Base-by-base conservation (phyloP, 2,113 vertebrate species). In the Verasper variegatus region DNA sequence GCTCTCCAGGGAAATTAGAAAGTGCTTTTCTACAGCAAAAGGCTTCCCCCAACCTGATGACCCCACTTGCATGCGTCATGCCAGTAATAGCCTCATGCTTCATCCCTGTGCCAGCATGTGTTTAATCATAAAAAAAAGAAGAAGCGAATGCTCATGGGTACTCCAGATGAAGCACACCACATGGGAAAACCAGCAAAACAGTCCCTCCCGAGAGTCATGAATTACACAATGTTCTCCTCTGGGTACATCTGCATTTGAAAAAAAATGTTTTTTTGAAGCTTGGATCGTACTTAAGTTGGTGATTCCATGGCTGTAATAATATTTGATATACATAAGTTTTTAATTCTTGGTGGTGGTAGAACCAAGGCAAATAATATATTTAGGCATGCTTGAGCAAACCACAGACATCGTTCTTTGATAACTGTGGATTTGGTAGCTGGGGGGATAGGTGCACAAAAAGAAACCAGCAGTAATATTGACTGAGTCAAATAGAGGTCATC, bases 161-260 rank as follows among this genome's bases (percentile, higher is more conserved):
- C 23, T 74, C 23, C 24, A 71, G 78, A 84, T 75, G 68, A 76
- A 73, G 9, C 57, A 60, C 54, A 72, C 82, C 84, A 79, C 74
- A 51, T 79, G 67, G 84, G 71, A 85, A 64, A 83, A 80, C 68
- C 76, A 87, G 81, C 71, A 87, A 90, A 92, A 89, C 87, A 88
- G 59, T 71, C 65, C 18, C 49, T 89, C 86, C 76, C 81, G 20
- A 70, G 75, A 88, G 82, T 51, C 37, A 21, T 74, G 40, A 54
- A 37, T 75, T 85, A 85, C 63, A 72, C 23, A 81, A 75, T 67
- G 31, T 27, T 61, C 58, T 75, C 73, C 76, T 76, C 23, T n/a
- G 69, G 61, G 47, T 27, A 74, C 51, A 66, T 64, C 60, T 59
- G 23, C 52, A 56, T 77, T 71, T 64, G 59, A 49, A 37, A 42